These are phyloP conservation scores for Lepeophtheirus salmonis DNA, from an alignment of 1,140 invertebrate genomes.

Conservation along the genomic window DNA sequence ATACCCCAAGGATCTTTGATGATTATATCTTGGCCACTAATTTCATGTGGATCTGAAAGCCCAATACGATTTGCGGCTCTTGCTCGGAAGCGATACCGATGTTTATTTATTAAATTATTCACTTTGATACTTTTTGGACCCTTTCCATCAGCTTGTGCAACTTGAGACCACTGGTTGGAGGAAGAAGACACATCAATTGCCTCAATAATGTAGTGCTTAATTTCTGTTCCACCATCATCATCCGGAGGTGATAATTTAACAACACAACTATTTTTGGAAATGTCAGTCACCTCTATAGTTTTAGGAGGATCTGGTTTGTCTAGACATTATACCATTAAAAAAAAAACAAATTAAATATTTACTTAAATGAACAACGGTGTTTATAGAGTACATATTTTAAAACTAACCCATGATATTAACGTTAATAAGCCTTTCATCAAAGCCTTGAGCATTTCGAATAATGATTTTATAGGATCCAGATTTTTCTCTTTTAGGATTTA, in stretches of 20 bases:
- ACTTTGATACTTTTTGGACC: constrained; percentile 21
- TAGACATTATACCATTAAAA: constrained; percentile 24
- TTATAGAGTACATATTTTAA: background rate
- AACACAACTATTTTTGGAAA: constrained; percentile 77
- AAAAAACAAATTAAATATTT: background rate
- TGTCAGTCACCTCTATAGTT: constrained; percentile 71
- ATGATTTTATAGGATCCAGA: constrained; percentile 67
- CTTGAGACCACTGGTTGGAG: constrained; percentile 21
- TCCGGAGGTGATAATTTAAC: constrained; percentile 74
- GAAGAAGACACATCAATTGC: constrained; percentile 53
- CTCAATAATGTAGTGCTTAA: constrained; percentile 57
- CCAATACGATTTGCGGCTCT: constrained; percentile 81
- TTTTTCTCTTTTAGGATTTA: constrained; percentile 57
- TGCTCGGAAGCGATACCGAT: constrained; percentile 81
- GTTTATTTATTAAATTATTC: constrained; percentile 56
- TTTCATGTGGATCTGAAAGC: constrained; percentile 57
- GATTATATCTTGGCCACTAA: constrained; percentile 61
- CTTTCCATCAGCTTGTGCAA: constrained; percentile 21
- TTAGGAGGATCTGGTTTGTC: constrained; percentile 67
- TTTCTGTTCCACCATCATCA: constrained; percentile 66
- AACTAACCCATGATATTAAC: constrained; percentile 55
- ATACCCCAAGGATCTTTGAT: constrained; percentile 96
- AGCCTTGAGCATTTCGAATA: constrained; percentile 65
- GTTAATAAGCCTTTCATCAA: constrained; percentile 59
- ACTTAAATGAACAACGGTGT: background rate